Percentiles rank a stretch among this genome's conserved stretches.
phyloP scores from a whole-genome alignment of 2,888 invertebrate genomes.

The Tiphia femorata region DNA sequence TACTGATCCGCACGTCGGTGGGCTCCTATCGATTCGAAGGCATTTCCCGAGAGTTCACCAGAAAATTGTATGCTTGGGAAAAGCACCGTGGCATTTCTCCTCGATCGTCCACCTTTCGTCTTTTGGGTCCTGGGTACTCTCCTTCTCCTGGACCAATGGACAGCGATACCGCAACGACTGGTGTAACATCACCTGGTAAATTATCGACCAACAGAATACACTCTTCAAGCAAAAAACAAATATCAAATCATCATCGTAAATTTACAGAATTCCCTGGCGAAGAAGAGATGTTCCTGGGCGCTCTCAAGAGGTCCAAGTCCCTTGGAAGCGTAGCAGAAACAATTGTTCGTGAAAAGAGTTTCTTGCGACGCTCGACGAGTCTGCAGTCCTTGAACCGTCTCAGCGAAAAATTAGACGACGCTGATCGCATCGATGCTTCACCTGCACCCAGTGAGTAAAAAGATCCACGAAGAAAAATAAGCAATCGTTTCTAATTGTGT shows the following conservation, averaged over 20 bases:
- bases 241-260: too few relatives aligned
- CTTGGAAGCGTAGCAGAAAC: constrained; percentile 78
- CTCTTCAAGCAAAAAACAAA: too few relatives aligned
- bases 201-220: too few relatives aligned
- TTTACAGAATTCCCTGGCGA: too few relatives aligned
- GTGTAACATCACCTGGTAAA: constrained; percentile 1
- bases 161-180: constrained; percentile 4
- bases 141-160: constrained; percentile 19
- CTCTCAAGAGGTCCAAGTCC: constrained; percentile 77
- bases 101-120: constrained; percentile 86
- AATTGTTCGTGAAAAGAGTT: constrained; percentile 67
- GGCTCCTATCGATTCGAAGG: constrained; percentile 88
- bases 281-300: constrained; percentile 14
- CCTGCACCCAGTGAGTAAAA: constrained; percentile 29
- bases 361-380: constrained; percentile 75
- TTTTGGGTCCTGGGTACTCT: constrained; percentile 73
- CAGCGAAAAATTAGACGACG: constrained; percentile 11
- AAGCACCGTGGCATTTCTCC: constrained; percentile 89
- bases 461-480: not conserved
- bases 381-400: constrained; percentile 74
- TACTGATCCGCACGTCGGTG: constrained; percentile 85
- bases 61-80: constrained; percentile 92
- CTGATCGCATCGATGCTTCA: constrained; percentile 9
- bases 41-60: constrained; percentile 90
- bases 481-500: not conserved